Base-by-base conservation (phyloP, 35 echinoderm and acorn worm species). In the Antedon bifida region DNA sequence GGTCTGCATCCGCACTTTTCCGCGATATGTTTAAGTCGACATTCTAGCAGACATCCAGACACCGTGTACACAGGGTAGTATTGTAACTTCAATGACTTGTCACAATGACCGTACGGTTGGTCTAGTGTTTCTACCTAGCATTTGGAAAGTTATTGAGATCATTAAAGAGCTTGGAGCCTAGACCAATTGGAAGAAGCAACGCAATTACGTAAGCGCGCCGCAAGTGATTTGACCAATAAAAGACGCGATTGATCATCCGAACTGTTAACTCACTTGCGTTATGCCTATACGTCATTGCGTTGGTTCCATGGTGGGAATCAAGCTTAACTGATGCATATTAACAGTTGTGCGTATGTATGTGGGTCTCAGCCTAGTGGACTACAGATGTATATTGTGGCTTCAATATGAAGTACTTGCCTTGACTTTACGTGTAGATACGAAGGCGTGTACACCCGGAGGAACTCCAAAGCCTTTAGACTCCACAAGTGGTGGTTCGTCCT, bases 401-500 rank as follows among this genome's bases (percentile, higher is more conserved):
- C n/a, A 23, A 32, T 9, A 29, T 8, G 5, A 75, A 86, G 73
- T 75, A 21, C 84, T 42, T 21, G 83, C 86, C 80, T 75, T 34
- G 19, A 76, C 55, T 83, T 77, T 32, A 21, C 79, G 78, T 3
- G 74, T 74, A 14, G 79, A 33, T 31, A 88, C 56, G 74, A 78
- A 83, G 26, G 86, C 86, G 17, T 88, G 74, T 17, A 42, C 36
- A 31, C 86, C 86, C 23, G 86, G 86, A 16, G 45, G 32, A 14
- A 88, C 36, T 13, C 64, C 80, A 29, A 75, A 76, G 1, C 86
- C 78, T 29, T 44, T 75, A 3, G 86, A 87, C 14, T 87, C 86
- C 28, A 87, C 36, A 44, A 87, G 36, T 73, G 86, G 86, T n/a
- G 86, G 86, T 10, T 39, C 74, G 16, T 74, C 13, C 46, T 87